These are phyloP conservation scores for Cranoglanis bouderius DNA, from an alignment of 2,113 vertebrate species.

Conservation along the genomic window DNA sequence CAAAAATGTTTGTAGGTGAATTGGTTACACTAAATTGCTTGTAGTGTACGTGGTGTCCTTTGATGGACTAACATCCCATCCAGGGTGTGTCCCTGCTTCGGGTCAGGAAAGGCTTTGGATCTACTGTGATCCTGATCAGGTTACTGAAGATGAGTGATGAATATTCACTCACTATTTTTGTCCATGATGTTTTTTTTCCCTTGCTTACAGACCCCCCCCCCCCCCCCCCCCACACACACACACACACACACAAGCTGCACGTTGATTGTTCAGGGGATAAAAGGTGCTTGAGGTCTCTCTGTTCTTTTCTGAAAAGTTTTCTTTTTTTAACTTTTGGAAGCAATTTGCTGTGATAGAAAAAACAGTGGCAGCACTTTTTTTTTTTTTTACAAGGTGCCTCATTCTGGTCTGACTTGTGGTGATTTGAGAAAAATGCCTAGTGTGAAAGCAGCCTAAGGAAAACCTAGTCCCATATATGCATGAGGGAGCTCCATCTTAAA, in stretches of 20 bases:
- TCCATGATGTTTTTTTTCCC: background rate
- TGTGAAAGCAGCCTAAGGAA: conserved; percentile 29
- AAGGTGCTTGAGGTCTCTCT: background rate
- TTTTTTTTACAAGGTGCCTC: background rate
- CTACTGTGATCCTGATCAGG: background rate
- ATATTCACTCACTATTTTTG: background rate
- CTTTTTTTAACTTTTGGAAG: background rate
- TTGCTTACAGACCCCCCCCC: background rate
- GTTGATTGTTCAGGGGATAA: background rate
- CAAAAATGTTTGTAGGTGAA: background rate
- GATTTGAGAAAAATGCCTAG: background rate
- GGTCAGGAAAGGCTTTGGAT: background rate
- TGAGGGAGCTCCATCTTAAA: conserved; percentile 64
- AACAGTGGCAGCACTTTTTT: background rate
- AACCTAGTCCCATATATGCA: conserved; percentile 60
- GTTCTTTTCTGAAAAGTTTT: background rate
- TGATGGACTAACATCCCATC: background rate
- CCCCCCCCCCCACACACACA: no score
- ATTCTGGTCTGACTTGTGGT: background rate
- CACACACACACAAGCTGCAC: no score
- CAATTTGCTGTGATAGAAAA: background rate
- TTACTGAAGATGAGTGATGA: background rate
- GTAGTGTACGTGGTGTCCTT: background rate
- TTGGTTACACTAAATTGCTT: background rate
- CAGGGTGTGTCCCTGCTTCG: background rate